Evolutionary conservation across 1,140 invertebrate genomes (phyloP).

Genomic region (Lepidurus packardi): DNA sequence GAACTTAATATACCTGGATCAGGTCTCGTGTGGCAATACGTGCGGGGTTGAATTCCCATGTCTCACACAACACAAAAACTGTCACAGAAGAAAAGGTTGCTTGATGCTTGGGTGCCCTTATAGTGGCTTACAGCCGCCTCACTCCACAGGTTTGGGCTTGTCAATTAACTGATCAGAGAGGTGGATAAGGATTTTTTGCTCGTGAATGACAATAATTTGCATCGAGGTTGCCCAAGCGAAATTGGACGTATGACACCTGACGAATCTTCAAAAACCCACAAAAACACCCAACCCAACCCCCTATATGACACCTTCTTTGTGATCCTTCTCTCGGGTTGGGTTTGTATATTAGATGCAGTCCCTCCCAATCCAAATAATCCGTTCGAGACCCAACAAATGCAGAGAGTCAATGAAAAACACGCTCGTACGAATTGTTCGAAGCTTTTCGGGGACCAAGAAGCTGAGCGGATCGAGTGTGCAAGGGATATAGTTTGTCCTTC

Average conservation of each 20-base stretch:
- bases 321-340: not conserved
- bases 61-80: not conserved
- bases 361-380: not conserved
- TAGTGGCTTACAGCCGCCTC: not conserved
- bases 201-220: slow-evolving; percentile 9
- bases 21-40: not conserved
- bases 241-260: not conserved
- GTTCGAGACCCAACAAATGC: not conserved
- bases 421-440: no score
- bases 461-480: no score
- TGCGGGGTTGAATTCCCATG: slow-evolving; percentile 10
- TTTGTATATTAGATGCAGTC: not conserved
- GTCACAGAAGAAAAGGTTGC: not conserved
- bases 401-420: not conserved
- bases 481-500: not conserved
- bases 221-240: not conserved
- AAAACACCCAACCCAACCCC: no score
- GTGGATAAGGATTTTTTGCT: not conserved
- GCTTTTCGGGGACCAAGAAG: no score
- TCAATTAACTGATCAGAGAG: not conserved
- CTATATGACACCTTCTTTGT: not conserved
- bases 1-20: slow-evolving; percentile 6
- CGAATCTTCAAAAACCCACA: not conserved
- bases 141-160: not conserved
- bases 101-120: not conserved